Evolutionary conservation across 1,140 invertebrate species (phyloP), one percentile per base, ranked within the genome.

Genomic region (Polyergus mexicanus): DNA sequence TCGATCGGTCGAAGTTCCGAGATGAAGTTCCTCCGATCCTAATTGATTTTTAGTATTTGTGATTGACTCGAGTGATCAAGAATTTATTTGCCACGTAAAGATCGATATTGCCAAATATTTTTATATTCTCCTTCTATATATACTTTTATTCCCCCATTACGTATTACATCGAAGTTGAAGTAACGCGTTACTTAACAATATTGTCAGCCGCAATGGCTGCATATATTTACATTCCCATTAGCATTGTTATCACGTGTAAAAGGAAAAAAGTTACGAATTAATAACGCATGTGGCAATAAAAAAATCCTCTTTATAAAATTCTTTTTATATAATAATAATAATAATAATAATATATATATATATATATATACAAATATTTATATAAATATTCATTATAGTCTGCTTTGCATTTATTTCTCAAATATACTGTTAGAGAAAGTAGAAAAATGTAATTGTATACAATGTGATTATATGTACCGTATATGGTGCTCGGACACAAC

Each of bases 141-240:
- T 44, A 13, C 3, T 32, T 32, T 32, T 32, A 32, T 32, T 32
- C 3, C 32, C 2, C 32, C 2, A 32, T 32, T 32, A n/a, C n/a
- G 8, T 41, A 16, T 41, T 44, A 41, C 10, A n/a, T 60, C n/a
- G 13, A 13, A 28, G 5, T 22, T 5, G 74, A 62, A 7, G 16
- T 76, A 71, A 25, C 60, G 3, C 22, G 51, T 19, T 58, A 58
- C 10, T 71, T 54, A 68, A 66, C 62, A 54, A 38, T 32, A 32
- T 56, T 13, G 28, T 38, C 44, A 38, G 22, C 13, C 10, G 35
- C 28, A 71, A 19, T 1, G 25, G 8, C 16, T 25, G 32, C 13
- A 11, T 32, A 2, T 71, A 71, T 71, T 58, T 72, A 71, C 78
- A 60, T 41, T 81, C 38, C 2, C 19, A n/a, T 62, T 58, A 81